Percentiles rank a stretch among this genome's conserved stretches.
Evolutionary conservation across 2,797 vertebrate genomes (phyloP).

Genomic region (Capromys pilorides): DNA sequence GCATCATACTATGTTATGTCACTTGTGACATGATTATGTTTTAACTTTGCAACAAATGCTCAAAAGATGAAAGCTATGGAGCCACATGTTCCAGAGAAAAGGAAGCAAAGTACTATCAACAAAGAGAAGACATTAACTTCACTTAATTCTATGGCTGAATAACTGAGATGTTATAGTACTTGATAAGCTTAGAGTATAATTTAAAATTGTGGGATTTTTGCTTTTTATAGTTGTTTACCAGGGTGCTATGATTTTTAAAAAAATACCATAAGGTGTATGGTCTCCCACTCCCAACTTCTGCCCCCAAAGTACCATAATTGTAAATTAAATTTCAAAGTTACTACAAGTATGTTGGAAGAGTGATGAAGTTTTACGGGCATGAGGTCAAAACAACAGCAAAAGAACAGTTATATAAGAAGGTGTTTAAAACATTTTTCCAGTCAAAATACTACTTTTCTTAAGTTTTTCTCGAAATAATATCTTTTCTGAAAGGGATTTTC

Average conservation of each 20-base stretch:
- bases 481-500: neutral
- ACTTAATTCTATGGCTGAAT: neutral
- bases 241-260: neutral
- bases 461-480: neutral
- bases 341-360: neutral
- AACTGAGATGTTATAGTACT: neutral
- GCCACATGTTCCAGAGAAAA: neutral
- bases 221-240: neutral
- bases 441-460: neutral
- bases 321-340: slow-evolving; percentile 38
- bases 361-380: neutral
- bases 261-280: neutral
- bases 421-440: neutral
- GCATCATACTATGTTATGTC: neutral
- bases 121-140: neutral
- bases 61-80: neutral
- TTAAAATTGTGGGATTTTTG: slow-evolving; percentile 30
- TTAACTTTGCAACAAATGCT: neutral
- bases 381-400: neutral
- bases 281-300: neutral
- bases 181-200: neutral
- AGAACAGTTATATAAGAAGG: neutral
- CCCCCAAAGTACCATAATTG: neutral
- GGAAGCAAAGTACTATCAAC: neutral
- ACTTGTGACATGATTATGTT: neutral